Evolutionary conservation across 2,113 vertebrate species (phyloP).

Genomic region (Microtus montanus): DNA sequence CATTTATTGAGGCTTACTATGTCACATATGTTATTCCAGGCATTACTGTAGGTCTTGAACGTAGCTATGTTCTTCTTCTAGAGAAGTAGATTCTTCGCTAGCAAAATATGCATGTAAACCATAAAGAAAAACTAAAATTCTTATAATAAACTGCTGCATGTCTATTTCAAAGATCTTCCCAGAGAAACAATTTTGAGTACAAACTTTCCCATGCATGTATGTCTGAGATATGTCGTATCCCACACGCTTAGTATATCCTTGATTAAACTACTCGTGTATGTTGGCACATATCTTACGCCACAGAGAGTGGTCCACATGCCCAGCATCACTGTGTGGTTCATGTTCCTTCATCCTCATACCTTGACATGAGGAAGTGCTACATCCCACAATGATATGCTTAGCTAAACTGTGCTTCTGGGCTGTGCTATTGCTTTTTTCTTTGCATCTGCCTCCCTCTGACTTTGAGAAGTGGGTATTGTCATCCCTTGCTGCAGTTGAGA

Average conservation of each 20-base stretch:
- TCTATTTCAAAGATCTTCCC: constrained; percentile 9
- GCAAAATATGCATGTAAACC: not conserved
- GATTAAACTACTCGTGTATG: not conserved
- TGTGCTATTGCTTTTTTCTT: not conserved
- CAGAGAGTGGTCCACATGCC: not conserved
- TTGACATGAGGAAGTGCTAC: not conserved
- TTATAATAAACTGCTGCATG: not conserved
- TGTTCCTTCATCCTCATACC: not conserved
- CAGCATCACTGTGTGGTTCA: not conserved
- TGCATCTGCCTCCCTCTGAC: not conserved
- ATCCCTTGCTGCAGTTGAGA: not conserved
- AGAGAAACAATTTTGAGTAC: not conserved
- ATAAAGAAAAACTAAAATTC: not conserved
- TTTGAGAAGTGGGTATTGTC: not conserved
- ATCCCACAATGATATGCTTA: not conserved
- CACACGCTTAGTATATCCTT: not conserved
- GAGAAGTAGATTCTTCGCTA: not conserved
- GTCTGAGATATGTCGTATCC: not conserved
- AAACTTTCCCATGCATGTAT: not conserved
- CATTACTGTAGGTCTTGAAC: not conserved
- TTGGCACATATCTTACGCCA: not conserved
- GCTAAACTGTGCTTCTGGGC: not conserved
- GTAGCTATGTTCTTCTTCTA: not conserved
- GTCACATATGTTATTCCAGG: not conserved
- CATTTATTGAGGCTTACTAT: not conserved